These are phyloP conservation scores for Pollachius pollachius DNA, from an alignment of 2,113 vertebrate species.

Conservation along the genomic window DNA sequence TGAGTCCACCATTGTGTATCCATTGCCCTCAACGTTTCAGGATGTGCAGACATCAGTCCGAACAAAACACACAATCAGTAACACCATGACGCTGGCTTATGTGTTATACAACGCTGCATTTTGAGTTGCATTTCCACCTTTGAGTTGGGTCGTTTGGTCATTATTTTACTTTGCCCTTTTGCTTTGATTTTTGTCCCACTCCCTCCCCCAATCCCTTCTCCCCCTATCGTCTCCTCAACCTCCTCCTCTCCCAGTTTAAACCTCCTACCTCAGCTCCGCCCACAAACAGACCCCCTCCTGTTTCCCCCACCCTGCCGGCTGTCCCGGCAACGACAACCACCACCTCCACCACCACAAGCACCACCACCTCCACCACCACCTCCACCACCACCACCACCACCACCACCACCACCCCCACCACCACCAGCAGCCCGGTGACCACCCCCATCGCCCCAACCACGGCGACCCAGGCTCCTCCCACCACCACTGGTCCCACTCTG, in stretches of 20 bases:
- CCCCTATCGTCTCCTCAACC: constrained; percentile 14
- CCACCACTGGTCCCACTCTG: not conserved
- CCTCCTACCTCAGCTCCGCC: constrained; percentile 67
- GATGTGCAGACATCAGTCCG: not conserved
- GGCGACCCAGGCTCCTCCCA: constrained; percentile 33
- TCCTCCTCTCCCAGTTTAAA: constrained; percentile 62
- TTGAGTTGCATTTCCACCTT: constrained; percentile 4
- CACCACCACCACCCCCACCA: constrained; percentile 40
- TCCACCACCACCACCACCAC: constrained; percentile 4
- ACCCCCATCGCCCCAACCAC: constrained; percentile 17
- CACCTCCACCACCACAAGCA: constrained; percentile 42
- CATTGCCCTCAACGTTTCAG: not conserved
- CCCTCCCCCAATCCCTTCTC: constrained; percentile 25
- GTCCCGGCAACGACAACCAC: not conserved
- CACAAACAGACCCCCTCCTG: constrained; percentile 55
- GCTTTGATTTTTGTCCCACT: constrained; percentile 41
- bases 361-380: constrained; percentile 35
- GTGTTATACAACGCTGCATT: constrained; percentile 13
- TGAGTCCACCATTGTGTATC: not conserved
- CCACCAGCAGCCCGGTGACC: constrained; percentile 23
- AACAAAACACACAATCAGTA: constrained; percentile 3
- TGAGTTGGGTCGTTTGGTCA: constrained; percentile 25
- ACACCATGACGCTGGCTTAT: constrained; percentile 16
- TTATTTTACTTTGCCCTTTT: constrained; percentile 30
- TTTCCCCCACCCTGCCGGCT: constrained; percentile 13